Evolutionary conservation across 2,888 invertebrate species (phyloP), one percentile per base, ranked within the genome.

Genomic region (Catonia carolina): DNA sequence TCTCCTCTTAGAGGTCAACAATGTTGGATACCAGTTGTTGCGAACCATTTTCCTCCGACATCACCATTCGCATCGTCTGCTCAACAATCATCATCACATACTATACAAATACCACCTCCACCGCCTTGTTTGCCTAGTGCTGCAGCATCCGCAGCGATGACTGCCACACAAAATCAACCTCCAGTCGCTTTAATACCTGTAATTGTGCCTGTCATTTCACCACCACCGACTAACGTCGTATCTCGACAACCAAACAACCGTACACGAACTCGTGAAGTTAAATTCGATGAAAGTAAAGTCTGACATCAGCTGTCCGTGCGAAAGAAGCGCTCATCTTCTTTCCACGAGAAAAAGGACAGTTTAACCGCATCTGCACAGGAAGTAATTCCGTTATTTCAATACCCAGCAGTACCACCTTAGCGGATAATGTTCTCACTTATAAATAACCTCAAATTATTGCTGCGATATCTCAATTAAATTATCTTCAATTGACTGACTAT

Each of bases 1-100:
- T 73, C 75, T 17, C 73, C 75, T 48, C 70, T 72, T 37, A 80
- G 80, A 66, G 76, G 77, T 56, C 71, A 74, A 60, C 78, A 77
- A 65, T 75, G 76, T 63, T 86, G 85, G 85, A 78, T 82, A 57
- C 86, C 86, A 5, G 71, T 85, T 60, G 81, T 84, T 48, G 85
- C 85, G 23, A 84, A 81, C 58, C 86, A 86, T 71, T 86, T 86
- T 69, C 81, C 85, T 15, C 77, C 78, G 18, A 78, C 78, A 61
- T 86, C 84, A 47, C 86, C 86, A 53, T 86, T 86, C 73, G 69
- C 71, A 33, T 67, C 68, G 50, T 53, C 62, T 5, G 15, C 55
- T 7, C 33, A 17, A 8, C 47, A 41, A 10, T 6, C 8, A 27
- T 27, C 27, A 27, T 27, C 27, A 27, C 27, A 27, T 27, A 14